Percentiles rank a stretch among this genome's conserved stretches.
Conservation (phyloP, 2,888 invertebrate species). For the Leptopilina syphax region DNA sequence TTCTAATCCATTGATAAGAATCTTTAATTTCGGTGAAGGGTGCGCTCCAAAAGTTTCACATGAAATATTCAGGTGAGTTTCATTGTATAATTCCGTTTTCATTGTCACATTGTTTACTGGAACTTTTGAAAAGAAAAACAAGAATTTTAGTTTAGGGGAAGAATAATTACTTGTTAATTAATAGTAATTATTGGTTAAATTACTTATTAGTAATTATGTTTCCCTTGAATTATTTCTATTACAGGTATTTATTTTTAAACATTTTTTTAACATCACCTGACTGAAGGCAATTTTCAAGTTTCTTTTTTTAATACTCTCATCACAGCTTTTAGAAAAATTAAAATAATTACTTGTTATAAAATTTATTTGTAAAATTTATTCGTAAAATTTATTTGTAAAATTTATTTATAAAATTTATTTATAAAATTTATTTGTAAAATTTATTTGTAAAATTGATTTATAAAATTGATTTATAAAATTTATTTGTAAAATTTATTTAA, state of each 20-base stretch:
- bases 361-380: too few species aligned
- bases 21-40: conserved; percentile 69
- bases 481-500: too few species aligned
- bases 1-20: conserved; percentile 61
- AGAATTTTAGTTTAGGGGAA: not conserved
- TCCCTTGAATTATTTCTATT: not conserved
- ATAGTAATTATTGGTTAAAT: too few species aligned
- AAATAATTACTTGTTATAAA: not conserved
- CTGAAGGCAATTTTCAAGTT: not conserved
- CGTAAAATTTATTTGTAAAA: too few species aligned
- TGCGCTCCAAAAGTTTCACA: conserved; percentile 76
- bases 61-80: conserved; percentile 76
- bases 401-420: too few species aligned
- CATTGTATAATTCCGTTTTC: conserved; percentile 55
- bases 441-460: too few species aligned
- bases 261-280: not conserved
- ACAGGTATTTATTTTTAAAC: too few species aligned
- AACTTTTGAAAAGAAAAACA: conserved; percentile 47
- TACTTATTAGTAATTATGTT: not conserved
- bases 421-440: too few species aligned
- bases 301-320: not conserved
- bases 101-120: conserved; percentile 60
- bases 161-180: too few species aligned
- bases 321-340: not conserved
- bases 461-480: too few species aligned